These are phyloP conservation scores for Anguilla rostrata DNA, from an alignment of 2,113 vertebrate genomes.

Conservation along the genomic window DNA sequence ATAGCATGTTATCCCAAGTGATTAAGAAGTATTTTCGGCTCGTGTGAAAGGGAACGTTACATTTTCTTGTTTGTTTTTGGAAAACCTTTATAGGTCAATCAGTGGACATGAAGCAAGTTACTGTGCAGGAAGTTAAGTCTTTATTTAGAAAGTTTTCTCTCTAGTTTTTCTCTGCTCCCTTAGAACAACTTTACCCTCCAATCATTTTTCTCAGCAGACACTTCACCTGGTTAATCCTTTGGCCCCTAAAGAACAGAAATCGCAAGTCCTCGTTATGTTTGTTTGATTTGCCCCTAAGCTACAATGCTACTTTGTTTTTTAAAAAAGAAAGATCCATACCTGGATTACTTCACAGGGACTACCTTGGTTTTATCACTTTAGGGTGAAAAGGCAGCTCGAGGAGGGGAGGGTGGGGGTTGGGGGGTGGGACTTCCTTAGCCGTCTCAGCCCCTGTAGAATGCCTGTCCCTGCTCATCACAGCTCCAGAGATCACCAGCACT, in stretches of 20 bases:
- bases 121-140: neutral
- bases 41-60: neutral
- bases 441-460: too few relatives aligned
- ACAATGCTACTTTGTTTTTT: too few relatives aligned
- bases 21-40: neutral
- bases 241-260: neutral
- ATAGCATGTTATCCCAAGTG: neutral
- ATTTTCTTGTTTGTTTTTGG: neutral
- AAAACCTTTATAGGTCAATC: neutral
- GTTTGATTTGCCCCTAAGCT: too few relatives aligned
- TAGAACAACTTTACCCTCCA: neutral
- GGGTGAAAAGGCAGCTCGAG: too few relatives aligned
- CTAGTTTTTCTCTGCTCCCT: neutral
- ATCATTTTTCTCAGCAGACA: neutral
- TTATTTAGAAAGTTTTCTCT: neutral
- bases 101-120: neutral
- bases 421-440: too few relatives aligned
- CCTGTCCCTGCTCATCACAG: neutral
- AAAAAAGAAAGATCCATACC: too few relatives aligned
- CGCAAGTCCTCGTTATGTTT: neutral
- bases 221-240: neutral
- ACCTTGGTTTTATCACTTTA: too few relatives aligned
- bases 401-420: too few relatives aligned
- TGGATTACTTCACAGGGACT: too few relatives aligned
- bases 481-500: neutral